These are phyloP conservation scores for Ahaetulla prasina DNA, from an alignment of 2,113 vertebrate genomes.

Conservation along the genomic window DNA sequence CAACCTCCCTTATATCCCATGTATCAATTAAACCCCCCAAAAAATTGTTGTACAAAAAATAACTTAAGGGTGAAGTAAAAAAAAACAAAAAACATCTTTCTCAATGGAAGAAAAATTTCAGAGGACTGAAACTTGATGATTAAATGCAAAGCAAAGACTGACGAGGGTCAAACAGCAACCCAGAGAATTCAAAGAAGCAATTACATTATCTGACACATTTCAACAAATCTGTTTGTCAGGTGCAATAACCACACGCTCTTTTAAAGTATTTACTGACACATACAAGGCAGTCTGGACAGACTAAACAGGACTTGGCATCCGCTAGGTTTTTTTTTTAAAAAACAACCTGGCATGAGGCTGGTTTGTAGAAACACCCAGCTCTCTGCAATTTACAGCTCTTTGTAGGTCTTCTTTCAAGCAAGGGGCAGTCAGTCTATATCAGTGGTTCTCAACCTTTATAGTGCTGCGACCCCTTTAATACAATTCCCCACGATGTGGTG, in stretches of 20 bases:
- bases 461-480: too few relatives aligned
- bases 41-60: background rate
- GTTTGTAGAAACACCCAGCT: background rate
- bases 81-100: background rate
- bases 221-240: background rate
- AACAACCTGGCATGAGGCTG: background rate
- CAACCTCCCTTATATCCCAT: background rate
- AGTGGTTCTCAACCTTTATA: too few relatives aligned
- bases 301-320: background rate
- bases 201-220: background rate
- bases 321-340: background rate
- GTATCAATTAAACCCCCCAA: background rate
- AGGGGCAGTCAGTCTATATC: background rate
- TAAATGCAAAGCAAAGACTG: background rate
- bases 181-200: background rate
- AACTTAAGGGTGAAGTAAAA: background rate
- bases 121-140: background rate
- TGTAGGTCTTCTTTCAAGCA: background rate
- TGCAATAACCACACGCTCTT: background rate
- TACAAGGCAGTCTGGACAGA: background rate
- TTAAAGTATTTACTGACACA: background rate
- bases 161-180: background rate
- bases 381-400: background rate
- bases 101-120: background rate
- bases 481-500: too few relatives aligned